These are phyloP conservation scores for Drosophila kambysellisi DNA, from an alignment of 2,888 invertebrate species.

Conservation along the genomic window DNA sequence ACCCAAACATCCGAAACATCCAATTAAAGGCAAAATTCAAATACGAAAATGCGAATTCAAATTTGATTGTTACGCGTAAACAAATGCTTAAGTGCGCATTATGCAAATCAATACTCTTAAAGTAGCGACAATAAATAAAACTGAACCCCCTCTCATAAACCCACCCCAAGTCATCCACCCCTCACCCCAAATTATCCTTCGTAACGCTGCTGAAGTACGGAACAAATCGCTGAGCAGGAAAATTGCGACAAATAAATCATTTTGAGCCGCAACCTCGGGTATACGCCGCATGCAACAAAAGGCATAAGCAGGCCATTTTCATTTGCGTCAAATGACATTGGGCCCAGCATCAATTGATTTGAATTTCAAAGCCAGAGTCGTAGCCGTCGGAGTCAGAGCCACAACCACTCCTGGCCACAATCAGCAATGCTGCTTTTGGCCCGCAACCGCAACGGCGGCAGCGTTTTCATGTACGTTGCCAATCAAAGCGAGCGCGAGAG, in stretches of 20 bases:
- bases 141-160: not conserved
- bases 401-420: constrained; percentile 18
- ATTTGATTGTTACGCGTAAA: constrained; percentile 81
- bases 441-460: constrained; percentile 26
- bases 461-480: constrained; percentile 69
- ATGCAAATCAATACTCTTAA: constrained; percentile 81
- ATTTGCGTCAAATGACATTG: constrained; percentile 79
- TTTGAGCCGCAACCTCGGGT: constrained; percentile 65
- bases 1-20: constrained; percentile 63
- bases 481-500: constrained; percentile 68
- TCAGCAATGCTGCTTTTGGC: constrained; percentile 8
- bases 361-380: constrained; percentile 73
- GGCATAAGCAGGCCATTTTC: constrained; percentile 79
- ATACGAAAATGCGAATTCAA: constrained; percentile 76
- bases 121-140: constrained; percentile 77
- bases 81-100: constrained; percentile 81
- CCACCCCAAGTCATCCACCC: not conserved
- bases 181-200: not conserved
- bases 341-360: constrained; percentile 77
- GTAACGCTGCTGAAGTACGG: constrained; percentile 31
- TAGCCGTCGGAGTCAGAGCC: not conserved
- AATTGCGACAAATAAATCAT: constrained; percentile 83
- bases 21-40: constrained; percentile 75
- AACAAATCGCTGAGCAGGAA: constrained; percentile 77
- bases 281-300: constrained; percentile 65